These are phyloP conservation scores for Callipepla californica DNA, from an alignment of 2,113 vertebrate genomes.

Conservation along the genomic window DNA sequence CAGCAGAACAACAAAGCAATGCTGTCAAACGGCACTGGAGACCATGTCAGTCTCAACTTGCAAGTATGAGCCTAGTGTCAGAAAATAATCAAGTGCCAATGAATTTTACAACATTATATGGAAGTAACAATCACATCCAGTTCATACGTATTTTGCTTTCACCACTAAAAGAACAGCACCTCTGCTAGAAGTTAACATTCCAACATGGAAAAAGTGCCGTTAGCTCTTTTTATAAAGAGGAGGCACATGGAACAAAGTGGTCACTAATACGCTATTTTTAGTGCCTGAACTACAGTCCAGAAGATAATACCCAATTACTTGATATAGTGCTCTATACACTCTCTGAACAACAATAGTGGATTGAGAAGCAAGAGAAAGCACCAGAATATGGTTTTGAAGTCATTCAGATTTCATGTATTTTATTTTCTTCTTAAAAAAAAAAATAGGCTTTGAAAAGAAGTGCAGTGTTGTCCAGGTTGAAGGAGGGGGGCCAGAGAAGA, in stretches of 20 bases:
- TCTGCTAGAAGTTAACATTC: constrained; percentile 75
- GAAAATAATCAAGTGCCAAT: constrained; percentile 48
- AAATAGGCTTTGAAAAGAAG: constrained; percentile 54
- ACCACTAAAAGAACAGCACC: constrained; percentile 69
- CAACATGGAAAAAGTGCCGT: constrained; percentile 65
- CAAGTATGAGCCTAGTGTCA: constrained; percentile 32
- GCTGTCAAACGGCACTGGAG: constrained; percentile 42
- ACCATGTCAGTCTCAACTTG: constrained; percentile 57
- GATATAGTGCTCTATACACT: constrained; percentile 48
- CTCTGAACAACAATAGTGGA: constrained; percentile 53
- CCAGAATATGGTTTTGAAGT: constrained; percentile 63
- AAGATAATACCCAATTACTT: constrained; percentile 62
- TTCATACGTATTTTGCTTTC: constrained; percentile 73
- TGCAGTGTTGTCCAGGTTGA: constrained; percentile 41
- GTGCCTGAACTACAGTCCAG: constrained; percentile 49
- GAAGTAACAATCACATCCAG: constrained; percentile 52
- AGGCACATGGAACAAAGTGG: constrained; percentile 68
- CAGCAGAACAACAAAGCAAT: constrained; percentile 37
- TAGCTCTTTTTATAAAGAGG: constrained; percentile 59
- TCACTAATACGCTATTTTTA: constrained; percentile 69
- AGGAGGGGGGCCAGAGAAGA: background rate
- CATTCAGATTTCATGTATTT: constrained; percentile 66
- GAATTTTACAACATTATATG: constrained; percentile 48
- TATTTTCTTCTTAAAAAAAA: constrained; percentile 62
- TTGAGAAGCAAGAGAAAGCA: constrained; percentile 53